Evolutionary conservation across 2,113 vertebrate species (phyloP), one percentile per base, ranked within the genome.

Genomic region (Pelodiscus sinensis): DNA sequence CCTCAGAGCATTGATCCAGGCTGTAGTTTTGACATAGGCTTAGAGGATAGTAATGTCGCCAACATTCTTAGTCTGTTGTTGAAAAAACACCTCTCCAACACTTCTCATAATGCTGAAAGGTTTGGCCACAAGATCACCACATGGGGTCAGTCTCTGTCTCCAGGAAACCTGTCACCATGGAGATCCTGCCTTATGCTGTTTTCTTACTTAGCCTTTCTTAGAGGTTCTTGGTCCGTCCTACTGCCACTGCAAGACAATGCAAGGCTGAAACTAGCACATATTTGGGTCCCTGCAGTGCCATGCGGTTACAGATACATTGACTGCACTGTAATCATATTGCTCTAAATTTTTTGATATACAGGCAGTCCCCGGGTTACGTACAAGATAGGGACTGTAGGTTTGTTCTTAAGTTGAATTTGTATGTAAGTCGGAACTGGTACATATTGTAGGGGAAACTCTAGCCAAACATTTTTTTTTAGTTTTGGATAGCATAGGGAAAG

Each of bases 241-340:
- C 77, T 87, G 44, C 29, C 82, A 2, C n/a, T 2, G 0, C 50
- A 27, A 5, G 18, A 7, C 85, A 80, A 58, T 80, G 52, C 51
- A 80, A 52, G 86, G 90, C 80, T 5, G 1, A 2, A 58, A 9
- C 5, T 58, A 57, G 25, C 35, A 92, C 71, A 81, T 87, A 51
- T 18, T 71, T 56, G 24, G 84, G 29, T 22, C 55, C 86, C 84
- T 78, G 60, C n/a, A 57, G 22, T 25, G 9, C 9, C 2, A 24
- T 77, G 38, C 24, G 14, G 13, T 79, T 54, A n/a, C 0, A 0
- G 24, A 29, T 27, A 31, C 14, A 82, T 35, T 1, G 1, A 1
- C 82, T 55, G 84, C 85, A 25, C 55, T 50, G 44, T 81, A 62
- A 10, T 2, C 57, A 58, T 9, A 24, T 58, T 58, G 56, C 22